Conservation (phyloP, 2,888 invertebrate genomes). For the Syrphus vitripennis region DNA sequence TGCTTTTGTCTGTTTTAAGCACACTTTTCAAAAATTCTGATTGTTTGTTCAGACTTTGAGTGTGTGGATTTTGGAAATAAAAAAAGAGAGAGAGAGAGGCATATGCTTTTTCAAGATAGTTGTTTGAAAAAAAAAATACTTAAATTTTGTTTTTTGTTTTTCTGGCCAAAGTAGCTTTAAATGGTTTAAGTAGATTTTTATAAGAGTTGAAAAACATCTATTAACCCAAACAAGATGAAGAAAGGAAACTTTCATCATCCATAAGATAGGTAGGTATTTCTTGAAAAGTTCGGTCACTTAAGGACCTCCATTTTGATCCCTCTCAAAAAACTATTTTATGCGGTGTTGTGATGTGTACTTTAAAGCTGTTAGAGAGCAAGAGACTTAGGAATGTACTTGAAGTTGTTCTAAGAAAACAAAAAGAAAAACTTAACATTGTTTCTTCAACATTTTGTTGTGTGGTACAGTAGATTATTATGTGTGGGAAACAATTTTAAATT, state of each 20-base stretch:
- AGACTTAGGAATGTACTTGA: not conserved
- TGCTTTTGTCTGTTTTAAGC: conserved; percentile 2
- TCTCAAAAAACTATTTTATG: not conserved
- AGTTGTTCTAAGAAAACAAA: not conserved
- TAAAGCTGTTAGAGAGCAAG: not conserved
- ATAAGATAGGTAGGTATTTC: not conserved
- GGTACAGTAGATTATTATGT: not conserved
- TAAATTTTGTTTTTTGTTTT: not conserved
- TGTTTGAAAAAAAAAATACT: not conserved
- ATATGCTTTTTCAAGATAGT: not conserved
- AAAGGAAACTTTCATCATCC: not conserved
- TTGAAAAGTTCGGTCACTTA: not conserved
- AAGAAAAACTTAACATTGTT: conserved; percentile 6
- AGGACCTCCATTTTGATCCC: not conserved
- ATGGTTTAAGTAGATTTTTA: conserved; percentile 13
- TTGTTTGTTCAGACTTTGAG: conserved; percentile 10
- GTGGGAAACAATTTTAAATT: not conserved
- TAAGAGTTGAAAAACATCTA: conserved; percentile 6
- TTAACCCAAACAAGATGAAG: not conserved
- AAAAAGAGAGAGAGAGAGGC: not conserved
- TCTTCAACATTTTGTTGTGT: not conserved
- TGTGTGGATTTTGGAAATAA: not conserved
- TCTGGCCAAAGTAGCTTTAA: conserved; percentile 14
- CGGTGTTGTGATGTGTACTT: not conserved
- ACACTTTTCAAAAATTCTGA: conserved; percentile 5